phyloP scores from a whole-genome alignment of 1,140 invertebrate species.

The Polypedilum pembai region DNA sequence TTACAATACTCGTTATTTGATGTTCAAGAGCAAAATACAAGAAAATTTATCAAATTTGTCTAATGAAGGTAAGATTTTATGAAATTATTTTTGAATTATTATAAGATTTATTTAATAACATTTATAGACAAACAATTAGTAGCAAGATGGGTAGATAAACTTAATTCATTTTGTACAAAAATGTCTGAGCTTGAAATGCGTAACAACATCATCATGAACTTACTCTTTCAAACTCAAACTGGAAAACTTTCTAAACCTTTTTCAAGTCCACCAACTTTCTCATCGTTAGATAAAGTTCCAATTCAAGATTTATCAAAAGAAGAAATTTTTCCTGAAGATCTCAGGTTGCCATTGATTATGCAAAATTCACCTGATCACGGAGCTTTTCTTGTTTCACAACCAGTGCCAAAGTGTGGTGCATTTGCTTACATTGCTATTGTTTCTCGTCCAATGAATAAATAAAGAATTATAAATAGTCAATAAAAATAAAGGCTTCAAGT shows the following conservation, averaged over 20 bases:
- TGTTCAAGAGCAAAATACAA: neutral
- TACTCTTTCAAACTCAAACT: neutral
- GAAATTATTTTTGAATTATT: neutral
- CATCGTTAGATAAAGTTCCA: neutral
- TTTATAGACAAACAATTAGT: neutral
- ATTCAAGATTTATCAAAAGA: neutral
- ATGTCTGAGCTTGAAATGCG: neutral
- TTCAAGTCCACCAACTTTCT: neutral
- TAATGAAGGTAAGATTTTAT: neutral
- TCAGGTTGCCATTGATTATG: neutral
- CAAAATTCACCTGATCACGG: slow-evolving; percentile 4
- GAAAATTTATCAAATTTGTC: neutral
- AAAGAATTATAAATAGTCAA: neutral
- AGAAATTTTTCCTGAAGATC: neutral
- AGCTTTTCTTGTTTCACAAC: neutral
- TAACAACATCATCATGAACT: neutral
- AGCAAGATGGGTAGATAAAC: neutral
- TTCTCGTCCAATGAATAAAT: neutral
- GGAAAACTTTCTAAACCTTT: neutral
- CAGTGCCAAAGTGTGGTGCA: neutral
- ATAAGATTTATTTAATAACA: no score
- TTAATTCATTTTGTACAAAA: neutral
- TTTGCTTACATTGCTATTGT: slow-evolving; percentile 24
- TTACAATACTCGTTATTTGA: neutral
- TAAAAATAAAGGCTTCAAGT: neutral